Conservation (phyloP, 2,888 invertebrate genomes). For the Aporophyla lueneburgensis region DNA sequence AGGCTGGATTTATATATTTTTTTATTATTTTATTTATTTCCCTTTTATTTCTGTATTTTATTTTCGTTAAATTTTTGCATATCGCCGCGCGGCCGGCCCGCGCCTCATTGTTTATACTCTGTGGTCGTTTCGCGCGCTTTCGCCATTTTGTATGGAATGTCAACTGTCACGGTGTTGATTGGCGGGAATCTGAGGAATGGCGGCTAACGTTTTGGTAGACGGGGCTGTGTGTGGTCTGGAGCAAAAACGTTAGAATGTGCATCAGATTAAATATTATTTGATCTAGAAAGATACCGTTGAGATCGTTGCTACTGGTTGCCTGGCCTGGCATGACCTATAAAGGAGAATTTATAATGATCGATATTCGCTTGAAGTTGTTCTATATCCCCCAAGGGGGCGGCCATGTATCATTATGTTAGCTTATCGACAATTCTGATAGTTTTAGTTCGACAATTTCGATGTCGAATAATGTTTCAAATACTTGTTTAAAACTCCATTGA, state of each 20-base stretch:
- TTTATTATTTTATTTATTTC: slow-evolving; percentile 90
- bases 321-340: slow-evolving; percentile 57
- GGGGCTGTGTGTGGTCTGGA: slow-evolving; percentile 74
- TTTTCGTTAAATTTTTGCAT: slow-evolving; percentile 88
- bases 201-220: slow-evolving; percentile 66
- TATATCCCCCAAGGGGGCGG: slow-evolving; percentile 31
- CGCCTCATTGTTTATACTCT: slow-evolving; percentile 70
- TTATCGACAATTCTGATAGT: slow-evolving; percentile 46
- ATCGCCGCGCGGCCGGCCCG: slow-evolving; percentile 74
- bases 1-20: slow-evolving; percentile 88
- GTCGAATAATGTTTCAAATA: slow-evolving; percentile 6
- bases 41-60: slow-evolving; percentile 86
- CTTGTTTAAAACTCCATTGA: slow-evolving; percentile 1
- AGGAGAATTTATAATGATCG: slow-evolving; percentile 60
- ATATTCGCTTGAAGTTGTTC: slow-evolving; percentile 43
- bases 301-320: slow-evolving; percentile 34
- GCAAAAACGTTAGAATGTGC: slow-evolving; percentile 60
- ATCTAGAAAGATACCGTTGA: slow-evolving; percentile 46
- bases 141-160: slow-evolving; percentile 80
- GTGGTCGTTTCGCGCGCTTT: slow-evolving; percentile 78
- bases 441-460: slow-evolving; percentile 41
- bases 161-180: slow-evolving; percentile 81
- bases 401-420: slow-evolving; percentile 57
- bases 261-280: slow-evolving; percentile 57
- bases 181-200: slow-evolving; percentile 74